Base-by-base conservation (phyloP, 2,113 vertebrate genomes). In the Peromyscus californicus region DNA sequence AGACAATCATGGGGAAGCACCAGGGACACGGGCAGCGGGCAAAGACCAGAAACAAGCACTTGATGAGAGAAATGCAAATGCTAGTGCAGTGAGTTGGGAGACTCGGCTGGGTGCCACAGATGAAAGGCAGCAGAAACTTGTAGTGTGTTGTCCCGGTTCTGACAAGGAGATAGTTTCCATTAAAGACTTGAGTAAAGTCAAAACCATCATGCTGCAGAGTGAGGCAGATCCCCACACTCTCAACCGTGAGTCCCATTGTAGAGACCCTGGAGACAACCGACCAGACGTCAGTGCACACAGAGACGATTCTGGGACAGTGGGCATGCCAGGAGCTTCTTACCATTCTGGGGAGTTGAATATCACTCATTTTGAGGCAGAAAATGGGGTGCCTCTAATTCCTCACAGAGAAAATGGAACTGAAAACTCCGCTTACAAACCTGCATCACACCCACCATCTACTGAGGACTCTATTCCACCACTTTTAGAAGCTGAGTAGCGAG, bases 331-430 rank as follows among this genome's bases (percentile, higher is more conserved):
- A 91, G 67, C 39, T 33, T 5, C 67, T 78, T 70, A 69, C 59
- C 42, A 76, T 16, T 97, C 84, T 59, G 26, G 92, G 84, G 89
- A 97, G 83, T 78, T 89, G 79, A 97, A 95, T 98, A 93, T 95
- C 1, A 33, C 26, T 36, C 90, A n/a, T 96, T 96, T 80, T 95
- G 88, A 96, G 93, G 70, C 79, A 91, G 90, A 96, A 95, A 97
- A 95, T 63, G 45, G 96, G 42, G 67, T 61, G 59, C 13, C 91
- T 97, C 86, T 96, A 97, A 94, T 97, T 96, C 90, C 63, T 94
- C 92, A 61, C 48, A 96, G 51, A 88, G 97, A 11, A 97, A 97
- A 97, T 39, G 88, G 97, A 94, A 69, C 92, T 96, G 97, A 96
- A 97, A 97, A 80, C 65, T 85, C 83, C 70, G 61, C 61, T 96